Evolutionary conservation across 1,140 invertebrate species (phyloP), one percentile per base, ranked within the genome.

Genomic region (Paralvinella palmiformis): DNA sequence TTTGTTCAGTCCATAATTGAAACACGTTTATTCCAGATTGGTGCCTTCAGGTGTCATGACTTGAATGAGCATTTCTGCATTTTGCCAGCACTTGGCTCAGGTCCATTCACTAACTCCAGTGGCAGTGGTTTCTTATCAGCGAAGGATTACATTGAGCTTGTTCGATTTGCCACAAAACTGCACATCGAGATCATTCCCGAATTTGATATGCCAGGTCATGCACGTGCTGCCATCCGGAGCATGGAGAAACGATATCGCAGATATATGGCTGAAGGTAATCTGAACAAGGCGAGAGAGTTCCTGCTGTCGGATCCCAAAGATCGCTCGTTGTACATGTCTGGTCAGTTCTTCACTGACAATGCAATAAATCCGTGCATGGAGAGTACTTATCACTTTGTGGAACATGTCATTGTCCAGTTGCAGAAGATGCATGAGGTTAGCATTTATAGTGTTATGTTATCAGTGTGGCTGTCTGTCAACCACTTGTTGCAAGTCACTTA

Each of bases 181-280:
- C 37, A 41, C 37, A n/a, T 41, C 10, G 10, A n/a, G 62, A 64
- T 79, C 5, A 72, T 78, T 27, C 77, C 77, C 22, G 77, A 79
- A 69, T 67, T 79, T 60, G 76, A 78, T 67, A 73, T 74, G 71
- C 77, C 77, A 1, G 75, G 75, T 27, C 77, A 79, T 60, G 60
- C 70, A 3, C 71, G 72, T 17, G 73, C 75, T 7, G 74, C 73
- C 41, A 70, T 77, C 48, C 70, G 67, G 56, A 67, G 73, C 29
- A 78, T 78, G 76, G 68, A 68, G 41, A 69, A 69, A 10, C 44
- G 75, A 7, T 13, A 10, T 41, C n/a, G n/a, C n/a, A n/a, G n/a
- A n/a, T n/a, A n/a, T n/a, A n/a, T n/a, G n/a, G n/a, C n/a, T 13
- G n/a, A 41, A 10, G 37, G n/a, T 41, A 13, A 41, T 41, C 37